Base-by-base conservation (phyloP, 2,888 invertebrate species). In the Calameuta filiformis region DNA sequence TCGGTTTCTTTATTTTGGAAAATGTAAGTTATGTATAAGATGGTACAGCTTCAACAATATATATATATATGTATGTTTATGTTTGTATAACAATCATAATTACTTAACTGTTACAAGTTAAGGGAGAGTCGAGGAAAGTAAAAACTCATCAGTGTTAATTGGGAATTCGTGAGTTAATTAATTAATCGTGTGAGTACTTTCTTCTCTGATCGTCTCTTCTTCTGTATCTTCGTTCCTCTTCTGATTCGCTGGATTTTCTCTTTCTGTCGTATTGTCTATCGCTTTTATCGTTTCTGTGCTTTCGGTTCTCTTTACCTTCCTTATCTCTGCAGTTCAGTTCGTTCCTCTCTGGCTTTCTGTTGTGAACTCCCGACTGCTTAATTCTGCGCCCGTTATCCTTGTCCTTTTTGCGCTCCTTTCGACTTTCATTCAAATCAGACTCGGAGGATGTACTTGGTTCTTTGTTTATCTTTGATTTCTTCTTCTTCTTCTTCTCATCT, bases 231-330 rank as follows among this genome's bases (percentile, higher is more conserved):
- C 81, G 77, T 33, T 85, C 81, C 34, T 82, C 80, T 37, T 84
- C 84, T 30, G 82, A 82, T 77, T 83, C 80, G 75, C 80, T 83
- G 56, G 56, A 81, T 75, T 77, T 84, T 75, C 86, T 81, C 79
- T 85, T 85, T 79, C 81, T 80, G 73, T 87, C 69, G 83, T 81
- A 74, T 69, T 69, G 15, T 35, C 75, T 75, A 11, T 84, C 84
- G 68, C 84, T 81, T 75, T 80, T 83, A 40, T 84, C 84, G n/a
- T 75, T 79, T 84, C 81, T 80, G 79, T 85, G 68, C 83, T 83
- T 83, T 79, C 85, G 79, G 83, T 86, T 82, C 85, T 87, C 87
- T 84, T 83, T 83, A 78, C 85, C 79, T 83, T 86, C 82, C 85
- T 87, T 86, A 79, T 82, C 71, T 81, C 80, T 74, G 83, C 81